Base-by-base conservation (phyloP, 2,797 vertebrate species). In the Euphonia xanthogaster region DNA sequence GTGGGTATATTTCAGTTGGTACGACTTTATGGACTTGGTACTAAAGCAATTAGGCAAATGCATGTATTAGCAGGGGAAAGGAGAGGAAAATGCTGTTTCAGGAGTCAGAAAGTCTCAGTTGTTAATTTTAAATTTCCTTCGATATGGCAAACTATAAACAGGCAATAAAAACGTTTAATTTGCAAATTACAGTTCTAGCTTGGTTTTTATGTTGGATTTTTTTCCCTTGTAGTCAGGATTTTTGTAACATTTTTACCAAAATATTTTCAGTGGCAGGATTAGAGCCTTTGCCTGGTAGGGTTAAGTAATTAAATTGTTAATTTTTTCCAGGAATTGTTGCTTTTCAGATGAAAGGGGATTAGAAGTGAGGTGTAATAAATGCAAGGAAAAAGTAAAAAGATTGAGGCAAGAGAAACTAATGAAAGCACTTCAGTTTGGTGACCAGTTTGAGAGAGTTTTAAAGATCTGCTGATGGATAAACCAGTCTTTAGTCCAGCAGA, bases 31-130 rank as follows among this genome's bases (percentile, higher is more conserved):
- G 66, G 72, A 68, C 66, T 88, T 54, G 24, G 14, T 80, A 3
- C 74, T 92, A 58, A 92, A 90, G 66, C 51, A 88, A 13, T 82
- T 76, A 96, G 47, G 44, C 76, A 92, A 93, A 81, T 76, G 25
- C 6, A 31, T 47, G 8, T 66, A 55, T 86, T 90, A 86, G 25
- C 55, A 79, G 78, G 50, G 30, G 40, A 83, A 89, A 39, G 39
- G 42, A 84, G 58, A 55, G 37, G 63, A 95, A 94, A 93, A 79
- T 90, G 80, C 60, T 79, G 54, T 57, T 96, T 92, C 86, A 84
- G 86, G 80, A 85, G 44, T 66, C 87, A 53, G 45, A 65, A 70
- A 65, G 22, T 28, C 37, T 78, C 40, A 54, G 16, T 39, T 88
- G 51, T 55, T 81, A 68, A 77, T 75, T 94, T 61, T 81, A 61